Base-by-base conservation (phyloP, 2,888 invertebrate genomes). In the Frankliniella fusca region DNA sequence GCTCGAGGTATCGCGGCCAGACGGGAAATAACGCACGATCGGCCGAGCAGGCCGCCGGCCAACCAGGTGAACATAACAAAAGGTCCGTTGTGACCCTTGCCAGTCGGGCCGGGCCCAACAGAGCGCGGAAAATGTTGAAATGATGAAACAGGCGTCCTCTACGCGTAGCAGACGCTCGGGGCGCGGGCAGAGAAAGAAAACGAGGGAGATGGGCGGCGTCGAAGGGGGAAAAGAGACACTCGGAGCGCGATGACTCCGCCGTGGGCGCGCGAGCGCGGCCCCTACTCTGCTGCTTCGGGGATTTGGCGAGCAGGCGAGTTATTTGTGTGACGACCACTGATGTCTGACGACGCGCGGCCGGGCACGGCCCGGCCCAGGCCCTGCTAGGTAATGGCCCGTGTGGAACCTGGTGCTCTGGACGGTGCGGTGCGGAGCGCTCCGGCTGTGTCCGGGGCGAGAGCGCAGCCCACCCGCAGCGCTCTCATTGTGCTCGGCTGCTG, bases 121-220 rank as follows among this genome's bases (percentile, higher is more conserved):
- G 70, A 76, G 70, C 70, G 70, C 70, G 70, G 70, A 27, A 76
- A 76, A 76, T 76, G 27, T 76, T 76, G 23, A 76, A 76, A 76
- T 76, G 70, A 76, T 76, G 70, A 76, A 76, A 76, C 70, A 12
- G 11, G 70, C 11, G 70, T 12, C 70, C 9, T 76, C 70, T 76
- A 76, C n/a, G n/a, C n/a, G n/a, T 76, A 76, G 70, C 70, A 61
- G n/a, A 18, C 54, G 54, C 15, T 18, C 54, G 18, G 54, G 54
- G 15, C 70, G 23, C 70, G 70, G 54, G 54, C 3, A 38, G 38
- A 38, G 38, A 38, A 5, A 38, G 38, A 38, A 5, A 38, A 38
- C 2, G 38, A 38, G 38, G 38, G 3, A 38, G 38, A n/a, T n/a
- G n/a, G n/a, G n/a, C n/a, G n/a, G n/a, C n/a, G n/a, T n/a, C n/a